phyloP scores from a whole-genome alignment of 2,113 vertebrate species.

The Hepsetus odoe region DNA sequence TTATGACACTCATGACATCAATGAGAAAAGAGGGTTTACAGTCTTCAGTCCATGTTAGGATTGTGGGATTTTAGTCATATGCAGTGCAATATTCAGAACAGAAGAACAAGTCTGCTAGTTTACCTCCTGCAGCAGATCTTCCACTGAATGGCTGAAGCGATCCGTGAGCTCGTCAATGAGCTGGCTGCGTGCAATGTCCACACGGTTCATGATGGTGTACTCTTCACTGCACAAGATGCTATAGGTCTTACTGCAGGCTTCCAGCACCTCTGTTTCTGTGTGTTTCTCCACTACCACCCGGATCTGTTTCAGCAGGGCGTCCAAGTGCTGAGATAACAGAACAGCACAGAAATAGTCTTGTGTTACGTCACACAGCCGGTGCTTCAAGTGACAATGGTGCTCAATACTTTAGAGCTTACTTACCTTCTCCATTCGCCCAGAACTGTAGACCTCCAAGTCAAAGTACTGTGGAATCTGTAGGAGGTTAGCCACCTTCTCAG shows the following conservation, averaged over 20 bases:
- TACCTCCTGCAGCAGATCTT: conserved; percentile 96
- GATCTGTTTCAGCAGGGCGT: conserved; percentile 95
- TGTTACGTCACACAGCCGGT: background rate
- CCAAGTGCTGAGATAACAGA: conserved; percentile 82
- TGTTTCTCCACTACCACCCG: conserved; percentile 98
- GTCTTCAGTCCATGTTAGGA: too few species aligned
- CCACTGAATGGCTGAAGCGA: conserved; percentile 92
- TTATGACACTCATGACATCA: too few species aligned
- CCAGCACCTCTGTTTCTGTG: conserved; percentile 92
- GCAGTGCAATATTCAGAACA: too few species aligned
- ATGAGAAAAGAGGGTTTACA: too few species aligned
- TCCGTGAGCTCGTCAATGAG: conserved; percentile 97
- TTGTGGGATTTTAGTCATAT: background rate
- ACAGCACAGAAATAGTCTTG: background rate
- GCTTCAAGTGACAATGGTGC: background rate
- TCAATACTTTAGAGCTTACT: background rate
- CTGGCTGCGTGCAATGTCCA: conserved; percentile 96
- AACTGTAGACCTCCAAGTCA: conserved; percentile 98
- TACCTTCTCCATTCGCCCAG: conserved; percentile 98
- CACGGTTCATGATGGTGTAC: conserved; percentile 98
- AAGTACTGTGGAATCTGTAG: conserved; percentile 97
- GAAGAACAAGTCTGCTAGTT: background rate
- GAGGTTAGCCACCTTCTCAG: conserved; percentile 97
- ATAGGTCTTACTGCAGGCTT: conserved; percentile 99
- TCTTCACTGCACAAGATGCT: conserved; percentile 98